Conservation (phyloP, 2,888 invertebrate species). For the Dyspetes luteomarginatus region DNA sequence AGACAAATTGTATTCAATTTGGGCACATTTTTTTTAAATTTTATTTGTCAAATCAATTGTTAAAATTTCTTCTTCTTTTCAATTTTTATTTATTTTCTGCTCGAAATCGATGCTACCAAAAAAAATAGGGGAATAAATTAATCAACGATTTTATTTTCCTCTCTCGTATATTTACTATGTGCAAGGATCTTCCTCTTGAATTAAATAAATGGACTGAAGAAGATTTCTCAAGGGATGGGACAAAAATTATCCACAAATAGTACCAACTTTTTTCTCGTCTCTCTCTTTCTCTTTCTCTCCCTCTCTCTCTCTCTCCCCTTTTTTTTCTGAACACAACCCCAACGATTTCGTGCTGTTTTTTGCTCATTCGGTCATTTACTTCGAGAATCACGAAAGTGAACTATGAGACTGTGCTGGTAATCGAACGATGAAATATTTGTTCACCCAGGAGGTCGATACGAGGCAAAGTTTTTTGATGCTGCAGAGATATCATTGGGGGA, state of each 20-base stretch:
- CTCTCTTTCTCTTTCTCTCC: no score
- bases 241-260: conserved; percentile 13
- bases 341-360: neutral
- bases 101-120: no score
- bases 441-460: neutral
- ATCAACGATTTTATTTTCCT: conserved; percentile 16
- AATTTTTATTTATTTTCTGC: no score
- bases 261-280: conserved; percentile 8
- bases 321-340: neutral
- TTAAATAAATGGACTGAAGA: conserved; percentile 39
- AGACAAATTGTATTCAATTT: no score
- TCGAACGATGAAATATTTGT: neutral
- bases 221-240: conserved; percentile 22
- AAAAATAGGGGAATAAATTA: no score
- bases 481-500: no score
- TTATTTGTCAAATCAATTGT: no score
- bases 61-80: no score
- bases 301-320: neutral
- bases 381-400: neutral
- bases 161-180: conserved; percentile 1
- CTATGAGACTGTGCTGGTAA: neutral
- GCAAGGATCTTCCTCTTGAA: conserved; percentile 35
- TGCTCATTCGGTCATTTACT: neutral
- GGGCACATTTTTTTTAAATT: no score
- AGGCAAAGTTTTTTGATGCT: neutral